Percentiles rank a stretch among this genome's conserved stretches.
Evolutionary conservation across 1,140 invertebrate genomes (phyloP).

Genomic region (Camponotus pennsylvanicus): DNA sequence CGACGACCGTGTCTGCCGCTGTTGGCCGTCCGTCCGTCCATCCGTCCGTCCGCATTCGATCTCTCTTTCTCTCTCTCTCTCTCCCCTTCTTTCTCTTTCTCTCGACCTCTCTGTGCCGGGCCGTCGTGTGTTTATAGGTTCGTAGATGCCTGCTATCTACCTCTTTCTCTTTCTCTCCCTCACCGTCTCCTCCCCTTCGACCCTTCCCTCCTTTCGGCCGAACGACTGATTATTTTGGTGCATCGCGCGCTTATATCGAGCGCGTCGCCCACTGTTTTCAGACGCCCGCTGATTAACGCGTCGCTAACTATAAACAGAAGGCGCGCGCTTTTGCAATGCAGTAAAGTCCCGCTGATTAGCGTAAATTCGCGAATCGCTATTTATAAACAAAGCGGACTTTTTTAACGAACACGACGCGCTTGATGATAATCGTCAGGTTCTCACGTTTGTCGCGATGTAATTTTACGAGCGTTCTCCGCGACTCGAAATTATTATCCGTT

Average conservation of each 20-base stretch:
- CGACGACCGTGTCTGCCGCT: conserved; percentile 67
- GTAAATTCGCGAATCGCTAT: background rate
- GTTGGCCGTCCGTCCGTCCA: conserved; percentile 23
- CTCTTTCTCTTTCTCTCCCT: conserved; percentile 27
- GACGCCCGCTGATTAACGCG: conserved; percentile 49
- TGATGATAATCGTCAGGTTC: background rate
- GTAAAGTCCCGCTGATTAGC: background rate
- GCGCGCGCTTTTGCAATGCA: conserved; percentile 1
- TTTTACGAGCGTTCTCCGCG: background rate
- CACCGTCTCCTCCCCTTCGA: conserved; percentile 14
- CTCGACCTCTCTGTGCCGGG: conserved; percentile 43
- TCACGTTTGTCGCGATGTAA: background rate
- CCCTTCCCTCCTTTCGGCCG: conserved; percentile 25
- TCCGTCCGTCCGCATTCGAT: conserved; percentile 46
- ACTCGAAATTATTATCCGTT: no score
- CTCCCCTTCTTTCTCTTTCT: background rate
- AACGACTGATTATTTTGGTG: conserved; percentile 56
- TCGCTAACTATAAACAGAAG: conserved; percentile 41
- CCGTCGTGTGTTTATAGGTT: conserved; percentile 68
- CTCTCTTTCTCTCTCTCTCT: conserved; percentile 12
- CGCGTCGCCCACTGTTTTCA: conserved; percentile 54
- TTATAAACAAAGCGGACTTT: background rate
- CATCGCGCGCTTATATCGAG: conserved; percentile 49
- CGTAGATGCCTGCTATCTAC: conserved; percentile 70
- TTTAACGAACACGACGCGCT: background rate